phyloP scores from a whole-genome alignment of 2,113 vertebrate species.

The Microcebus tavaratra region DNA sequence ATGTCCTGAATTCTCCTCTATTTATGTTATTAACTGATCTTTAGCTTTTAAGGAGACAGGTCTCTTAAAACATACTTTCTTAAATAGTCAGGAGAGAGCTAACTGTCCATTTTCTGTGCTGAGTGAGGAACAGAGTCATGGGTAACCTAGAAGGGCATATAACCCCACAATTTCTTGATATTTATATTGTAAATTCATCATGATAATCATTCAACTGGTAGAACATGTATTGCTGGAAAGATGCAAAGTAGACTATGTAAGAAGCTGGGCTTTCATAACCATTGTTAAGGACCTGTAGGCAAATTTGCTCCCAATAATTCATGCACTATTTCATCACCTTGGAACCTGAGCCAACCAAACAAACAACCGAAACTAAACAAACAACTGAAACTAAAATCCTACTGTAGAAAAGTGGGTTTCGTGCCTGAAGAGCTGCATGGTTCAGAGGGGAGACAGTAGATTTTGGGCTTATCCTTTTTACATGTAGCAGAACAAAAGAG shows the following conservation, averaged over 20 bases:
- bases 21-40: neutral
- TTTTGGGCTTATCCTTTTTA: neutral
- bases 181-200: slow-evolving; percentile 26
- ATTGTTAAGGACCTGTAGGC: slow-evolving; percentile 13
- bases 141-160: neutral
- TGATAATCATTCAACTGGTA: neutral
- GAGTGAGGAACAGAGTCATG: neutral
- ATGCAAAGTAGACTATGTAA: slow-evolving; percentile 37
- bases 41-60: neutral
- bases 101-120: neutral
- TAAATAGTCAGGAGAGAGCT: neutral
- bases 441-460: neutral
- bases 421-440: neutral
- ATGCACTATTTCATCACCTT: slow-evolving; percentile 1
- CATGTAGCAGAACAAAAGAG: neutral
- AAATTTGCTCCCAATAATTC: slow-evolving; percentile 46
- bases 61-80: neutral
- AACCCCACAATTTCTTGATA: neutral
- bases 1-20: neutral
- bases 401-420: neutral
- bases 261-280: slow-evolving; percentile 12
- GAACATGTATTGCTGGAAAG: neutral
- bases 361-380: slow-evolving; percentile 19
- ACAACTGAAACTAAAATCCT: neutral
- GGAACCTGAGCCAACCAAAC: neutral